phyloP scores from a whole-genome alignment of 2,797 vertebrate species.

The Cirrhinus molitorella region DNA sequence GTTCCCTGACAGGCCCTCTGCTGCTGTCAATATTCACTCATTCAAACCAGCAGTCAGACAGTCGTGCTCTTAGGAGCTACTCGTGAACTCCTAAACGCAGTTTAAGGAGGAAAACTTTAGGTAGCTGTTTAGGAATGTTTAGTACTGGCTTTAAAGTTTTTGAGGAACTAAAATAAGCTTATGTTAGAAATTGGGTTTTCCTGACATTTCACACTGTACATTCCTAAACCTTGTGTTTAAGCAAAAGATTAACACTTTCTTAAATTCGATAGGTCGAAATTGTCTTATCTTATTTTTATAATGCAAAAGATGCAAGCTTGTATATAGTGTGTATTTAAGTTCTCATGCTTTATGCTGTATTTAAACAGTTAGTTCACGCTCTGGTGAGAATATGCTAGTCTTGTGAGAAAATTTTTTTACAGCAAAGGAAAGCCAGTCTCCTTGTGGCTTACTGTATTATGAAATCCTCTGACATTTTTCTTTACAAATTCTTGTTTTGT shows the following conservation, averaged over 20 bases:
- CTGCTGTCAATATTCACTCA: conserved; percentile 25
- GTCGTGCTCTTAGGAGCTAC: neutral
- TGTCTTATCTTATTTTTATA: too few relatives aligned
- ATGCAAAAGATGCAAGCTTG: too few relatives aligned
- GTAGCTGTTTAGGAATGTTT: neutral
- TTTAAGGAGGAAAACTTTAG: neutral
- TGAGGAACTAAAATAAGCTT: neutral
- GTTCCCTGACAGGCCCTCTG: conserved; percentile 15
- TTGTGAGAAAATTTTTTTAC: too few relatives aligned
- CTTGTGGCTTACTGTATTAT: too few relatives aligned
- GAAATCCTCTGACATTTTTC: too few relatives aligned
- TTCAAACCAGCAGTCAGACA: conserved; percentile 17
- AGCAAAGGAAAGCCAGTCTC: too few relatives aligned
- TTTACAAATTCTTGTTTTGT: too few relatives aligned
- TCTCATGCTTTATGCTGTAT: too few relatives aligned
- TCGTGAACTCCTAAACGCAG: conserved; percentile 1
- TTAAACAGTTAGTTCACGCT: too few relatives aligned
- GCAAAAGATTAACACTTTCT: neutral
- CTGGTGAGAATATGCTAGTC: too few relatives aligned
- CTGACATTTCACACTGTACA: neutral
- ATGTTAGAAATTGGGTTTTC: neutral
- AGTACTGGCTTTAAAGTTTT: neutral
- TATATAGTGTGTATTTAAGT: too few relatives aligned
- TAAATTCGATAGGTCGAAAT: neutral
- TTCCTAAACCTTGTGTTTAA: neutral